Evolutionary conservation across 1,140 invertebrate species (phyloP).

Genomic region (Apis cerana): DNA sequence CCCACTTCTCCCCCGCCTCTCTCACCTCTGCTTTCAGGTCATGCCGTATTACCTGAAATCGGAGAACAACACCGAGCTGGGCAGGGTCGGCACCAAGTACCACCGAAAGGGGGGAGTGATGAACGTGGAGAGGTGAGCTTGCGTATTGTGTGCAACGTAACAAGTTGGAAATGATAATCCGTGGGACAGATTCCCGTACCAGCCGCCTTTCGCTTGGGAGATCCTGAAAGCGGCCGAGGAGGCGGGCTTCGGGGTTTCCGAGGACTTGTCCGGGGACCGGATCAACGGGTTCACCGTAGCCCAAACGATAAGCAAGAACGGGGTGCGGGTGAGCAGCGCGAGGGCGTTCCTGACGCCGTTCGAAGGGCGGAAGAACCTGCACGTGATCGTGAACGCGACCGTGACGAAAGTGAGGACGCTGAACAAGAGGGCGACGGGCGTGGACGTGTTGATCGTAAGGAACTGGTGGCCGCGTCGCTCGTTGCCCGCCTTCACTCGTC

Average conservation of each 20-base stretch:
- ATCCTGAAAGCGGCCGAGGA: slow-evolving; percentile 84
- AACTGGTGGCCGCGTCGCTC: too few species aligned
- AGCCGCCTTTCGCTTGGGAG: slow-evolving; percentile 80
- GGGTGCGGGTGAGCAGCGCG: slow-evolving; percentile 85
- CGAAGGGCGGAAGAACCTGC: slow-evolving; percentile 85
- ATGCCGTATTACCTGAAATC: slow-evolving; percentile 83
- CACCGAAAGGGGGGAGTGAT: slow-evolving; percentile 80
- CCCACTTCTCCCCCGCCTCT: too few species aligned
- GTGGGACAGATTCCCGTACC: slow-evolving; percentile 80
- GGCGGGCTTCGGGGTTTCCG: slow-evolving; percentile 80
- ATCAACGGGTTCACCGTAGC: slow-evolving; percentile 78
- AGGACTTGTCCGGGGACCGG: slow-evolving; percentile 83
- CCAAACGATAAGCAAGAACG: slow-evolving; percentile 83
- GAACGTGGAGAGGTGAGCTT: slow-evolving; percentile 81
- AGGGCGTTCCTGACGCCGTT: slow-evolving; percentile 85
- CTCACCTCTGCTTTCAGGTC: slow-evolving; percentile 72
- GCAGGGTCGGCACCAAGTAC: slow-evolving; percentile 73
- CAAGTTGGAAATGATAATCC: too few species aligned
- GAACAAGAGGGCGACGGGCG: slow-evolving; percentile 57
- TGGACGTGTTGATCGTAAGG: slow-evolving; percentile 64
- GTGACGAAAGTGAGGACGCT: slow-evolving; percentile 80
- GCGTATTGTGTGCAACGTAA: too few species aligned
- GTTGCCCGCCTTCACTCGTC: too few species aligned
- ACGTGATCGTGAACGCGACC: slow-evolving; percentile 85
- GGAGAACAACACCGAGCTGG: slow-evolving; percentile 82